Percentiles rank a stretch among this genome's conserved stretches.
These are phyloP conservation scores for Ailuropoda melanoleuca DNA, from an alignment of 2,113 vertebrate genomes.

Conservation along the genomic window DNA sequence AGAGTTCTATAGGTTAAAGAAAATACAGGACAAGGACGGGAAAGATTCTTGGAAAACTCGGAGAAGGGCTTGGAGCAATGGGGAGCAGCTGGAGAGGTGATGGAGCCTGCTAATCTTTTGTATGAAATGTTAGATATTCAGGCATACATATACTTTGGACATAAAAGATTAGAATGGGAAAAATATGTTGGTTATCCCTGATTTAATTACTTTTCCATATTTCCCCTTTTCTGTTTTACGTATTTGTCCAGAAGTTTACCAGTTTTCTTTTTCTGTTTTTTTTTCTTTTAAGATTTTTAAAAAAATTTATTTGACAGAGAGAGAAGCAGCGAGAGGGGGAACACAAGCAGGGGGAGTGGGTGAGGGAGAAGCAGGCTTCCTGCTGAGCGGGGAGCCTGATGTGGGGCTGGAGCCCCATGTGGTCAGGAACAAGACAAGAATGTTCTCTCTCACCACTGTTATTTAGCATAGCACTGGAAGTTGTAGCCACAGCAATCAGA, in stretches of 20 bases:
- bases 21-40: constrained; percentile 99
- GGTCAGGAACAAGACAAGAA: neutral
- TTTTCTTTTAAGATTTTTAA: too few relatives aligned
- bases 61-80: constrained; percentile 90
- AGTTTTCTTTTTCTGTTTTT: too few relatives aligned
- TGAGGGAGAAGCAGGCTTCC: too few relatives aligned
- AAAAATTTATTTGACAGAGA: too few relatives aligned
- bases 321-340: too few relatives aligned
- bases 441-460: neutral
- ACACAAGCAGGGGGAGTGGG: too few relatives aligned
- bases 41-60: constrained; percentile 92
- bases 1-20: constrained; percentile 99
- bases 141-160: neutral
- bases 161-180: neutral
- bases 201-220: neutral
- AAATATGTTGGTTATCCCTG: neutral
- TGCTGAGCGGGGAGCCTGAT: too few relatives aligned
- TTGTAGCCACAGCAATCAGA: neutral
- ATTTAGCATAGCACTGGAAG: neutral
- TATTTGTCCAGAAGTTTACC: neutral
- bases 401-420: too few relatives aligned
- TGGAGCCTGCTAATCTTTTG: constrained; percentile 88
- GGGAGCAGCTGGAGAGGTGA: constrained; percentile 85
- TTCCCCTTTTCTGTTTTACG: neutral
- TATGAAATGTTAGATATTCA: too few relatives aligned